Evolutionary conservation across 2,888 invertebrate species (phyloP).

Genomic region (Pseudoips prasinana): DNA sequence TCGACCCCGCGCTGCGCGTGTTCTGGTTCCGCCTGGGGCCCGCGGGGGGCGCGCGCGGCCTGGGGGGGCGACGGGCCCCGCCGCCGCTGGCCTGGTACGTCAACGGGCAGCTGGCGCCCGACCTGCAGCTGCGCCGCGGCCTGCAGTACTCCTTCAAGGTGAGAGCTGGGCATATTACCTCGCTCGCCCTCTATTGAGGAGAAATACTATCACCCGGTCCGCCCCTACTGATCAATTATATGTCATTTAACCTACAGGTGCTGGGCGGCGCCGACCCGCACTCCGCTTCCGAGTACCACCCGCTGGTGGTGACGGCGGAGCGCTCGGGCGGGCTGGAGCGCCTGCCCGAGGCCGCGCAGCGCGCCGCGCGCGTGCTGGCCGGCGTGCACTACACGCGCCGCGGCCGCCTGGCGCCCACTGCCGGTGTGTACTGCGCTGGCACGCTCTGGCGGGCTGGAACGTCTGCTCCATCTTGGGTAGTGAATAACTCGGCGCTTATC

Average conservation of each 20-base stretch:
- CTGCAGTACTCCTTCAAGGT: constrained; percentile 91
- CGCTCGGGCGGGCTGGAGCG: constrained; percentile 93
- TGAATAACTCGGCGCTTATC: no score
- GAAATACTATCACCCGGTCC: no score
- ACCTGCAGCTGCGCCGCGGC: constrained; percentile 92
- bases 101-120: constrained; percentile 93
- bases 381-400: constrained; percentile 94
- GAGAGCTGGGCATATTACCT: no score
- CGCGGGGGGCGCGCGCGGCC: constrained; percentile 90
- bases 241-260: no score
- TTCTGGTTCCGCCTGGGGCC: constrained; percentile 93
- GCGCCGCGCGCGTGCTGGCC: constrained; percentile 42
- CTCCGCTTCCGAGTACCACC: constrained; percentile 92
- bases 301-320: constrained; percentile 93
- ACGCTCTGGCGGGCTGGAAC: no score
- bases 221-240: no score
- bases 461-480: no score
- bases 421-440: constrained; percentile 69
- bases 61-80: constrained; percentile 76
- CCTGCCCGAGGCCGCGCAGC: constrained; percentile 77
- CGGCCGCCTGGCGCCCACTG: constrained; percentile 89
- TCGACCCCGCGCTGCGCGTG: constrained; percentile 87
- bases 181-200: no score
- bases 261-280: constrained; percentile 95
- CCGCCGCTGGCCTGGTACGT: constrained; percentile 94